Evolutionary conservation across 2,888 invertebrate genomes (phyloP), one percentile per base, ranked within the genome.

Genomic region (Perizoma flavofasciatum): DNA sequence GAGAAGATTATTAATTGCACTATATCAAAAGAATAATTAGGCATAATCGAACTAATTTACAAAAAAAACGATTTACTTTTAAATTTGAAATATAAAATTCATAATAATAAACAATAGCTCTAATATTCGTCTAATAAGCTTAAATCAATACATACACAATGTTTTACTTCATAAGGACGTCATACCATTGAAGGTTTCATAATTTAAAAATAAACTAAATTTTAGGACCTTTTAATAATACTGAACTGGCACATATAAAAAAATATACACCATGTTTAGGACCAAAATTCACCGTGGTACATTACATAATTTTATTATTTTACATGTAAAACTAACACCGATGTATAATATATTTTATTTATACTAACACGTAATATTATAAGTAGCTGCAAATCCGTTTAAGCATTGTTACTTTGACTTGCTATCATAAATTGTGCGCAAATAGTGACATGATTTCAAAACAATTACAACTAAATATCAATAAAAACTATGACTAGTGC

Each of bases 401-500:
- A 48, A 58, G 47, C 54, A 51, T 45, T 32, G 22, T 44, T 56
- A 40, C 49, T 10, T 59, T 44, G 6, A 22, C 40, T 41, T 45
- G 50, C 49, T 46, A 58, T 44, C 9, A 54, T 54, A 64, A 59
- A 65, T 63, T 67, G 66, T 67, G 67, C 67, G 67, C 56, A 61
- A 65, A 63, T 53, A 37, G 46, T 58, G 58, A 59, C 69, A 66
- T 71, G 68, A 69, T 71, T 57, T 61, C 33, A 22, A 63, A 60
- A 60, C 33, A 52, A 65, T 58, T 65, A 61, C 51, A 61, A 54
- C 37, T 57, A 72, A 67, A 68, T 66, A 68, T 60, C 71, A 72
- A 63, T 72, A 74, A 75, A 58, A 75, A 67, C 59, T 73, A 71
- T 79, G 79, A 80, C 79, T 80, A 80, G 67, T 68, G 70, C 72